These are phyloP conservation scores for Oligia strigilis DNA, from an alignment of 2,888 invertebrate genomes.

Conservation along the genomic window DNA sequence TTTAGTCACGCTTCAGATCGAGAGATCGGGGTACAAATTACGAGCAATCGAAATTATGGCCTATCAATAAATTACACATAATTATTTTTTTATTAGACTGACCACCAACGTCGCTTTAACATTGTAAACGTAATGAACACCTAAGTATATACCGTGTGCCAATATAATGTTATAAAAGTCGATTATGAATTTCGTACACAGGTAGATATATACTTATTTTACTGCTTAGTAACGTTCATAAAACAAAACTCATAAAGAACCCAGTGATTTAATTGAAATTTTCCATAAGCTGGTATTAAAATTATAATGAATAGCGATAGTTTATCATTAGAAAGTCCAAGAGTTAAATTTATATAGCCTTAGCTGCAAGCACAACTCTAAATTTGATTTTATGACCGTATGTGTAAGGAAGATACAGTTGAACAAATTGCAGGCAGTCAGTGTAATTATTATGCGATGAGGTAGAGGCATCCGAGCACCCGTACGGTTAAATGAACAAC, in stretches of 20 bases:
- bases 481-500: conserved; percentile 75
- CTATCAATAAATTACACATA: conserved; percentile 77
- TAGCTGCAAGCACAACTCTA: conserved; percentile 19
- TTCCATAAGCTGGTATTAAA: neutral
- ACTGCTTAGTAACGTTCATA: conserved; percentile 9
- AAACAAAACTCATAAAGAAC: conserved; percentile 25
- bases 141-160: neutral
- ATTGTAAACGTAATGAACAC: conserved; percentile 48
- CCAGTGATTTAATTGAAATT: conserved; percentile 1
- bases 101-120: conserved; percentile 75
- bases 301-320: conserved; percentile 1
- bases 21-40: conserved; percentile 76
- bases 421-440: conserved; percentile 74
- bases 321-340: neutral
- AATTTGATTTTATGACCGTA: conserved; percentile 57
- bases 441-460: conserved; percentile 79
- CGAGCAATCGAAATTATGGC: conserved; percentile 81
- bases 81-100: conserved; percentile 71
- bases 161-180: conserved; percentile 34
- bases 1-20: conserved; percentile 74
- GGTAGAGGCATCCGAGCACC: conserved; percentile 72
- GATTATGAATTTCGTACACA: conserved; percentile 14
- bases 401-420: conserved; percentile 65
- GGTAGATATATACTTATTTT: conserved; percentile 9
- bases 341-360: conserved; percentile 6